These are phyloP conservation scores for Pseudococcus jackbeardsleyi DNA, from an alignment of 2,888 invertebrate species.

Conservation along the genomic window DNA sequence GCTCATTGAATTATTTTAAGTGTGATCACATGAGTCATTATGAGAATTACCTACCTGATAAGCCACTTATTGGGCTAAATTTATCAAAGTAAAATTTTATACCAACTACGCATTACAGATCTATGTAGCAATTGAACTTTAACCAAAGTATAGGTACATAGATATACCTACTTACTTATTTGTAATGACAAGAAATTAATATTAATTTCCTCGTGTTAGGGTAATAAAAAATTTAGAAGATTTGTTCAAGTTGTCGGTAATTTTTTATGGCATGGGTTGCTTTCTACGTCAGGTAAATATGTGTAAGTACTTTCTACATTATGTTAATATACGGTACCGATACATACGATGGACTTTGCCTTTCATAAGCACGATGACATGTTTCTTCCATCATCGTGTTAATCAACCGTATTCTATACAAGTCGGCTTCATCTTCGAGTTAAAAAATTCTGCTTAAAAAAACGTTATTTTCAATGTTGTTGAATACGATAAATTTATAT, in stretches of 20 bases:
- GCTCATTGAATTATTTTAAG: neutral
- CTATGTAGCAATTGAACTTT: neutral
- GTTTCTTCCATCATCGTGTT: slow-evolving; percentile 8
- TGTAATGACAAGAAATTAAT: neutral
- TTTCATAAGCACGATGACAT: neutral
- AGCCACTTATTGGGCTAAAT: neutral
- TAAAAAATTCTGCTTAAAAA: neutral
- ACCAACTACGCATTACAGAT: neutral
- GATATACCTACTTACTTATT: neutral
- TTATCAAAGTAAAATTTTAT: slow-evolving; percentile 18
- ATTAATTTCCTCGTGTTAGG: neutral
- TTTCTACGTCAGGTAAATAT: neutral
- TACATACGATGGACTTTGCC: neutral
- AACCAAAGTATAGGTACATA: neutral
- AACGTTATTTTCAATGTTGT: neutral
- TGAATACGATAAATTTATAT: neutral
- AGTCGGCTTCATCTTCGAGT: neutral
- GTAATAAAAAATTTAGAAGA: neutral
- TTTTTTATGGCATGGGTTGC: neutral
- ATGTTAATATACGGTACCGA: slow-evolving; percentile 3
- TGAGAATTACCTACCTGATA: neutral
- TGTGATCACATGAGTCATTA: neutral
- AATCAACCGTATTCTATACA: slow-evolving; percentile 5
- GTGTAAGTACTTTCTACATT: neutral
- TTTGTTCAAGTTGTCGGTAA: neutral